phyloP scores from a whole-genome alignment of 2,113 vertebrate species.

The Entomyzon cyanotis region DNA sequence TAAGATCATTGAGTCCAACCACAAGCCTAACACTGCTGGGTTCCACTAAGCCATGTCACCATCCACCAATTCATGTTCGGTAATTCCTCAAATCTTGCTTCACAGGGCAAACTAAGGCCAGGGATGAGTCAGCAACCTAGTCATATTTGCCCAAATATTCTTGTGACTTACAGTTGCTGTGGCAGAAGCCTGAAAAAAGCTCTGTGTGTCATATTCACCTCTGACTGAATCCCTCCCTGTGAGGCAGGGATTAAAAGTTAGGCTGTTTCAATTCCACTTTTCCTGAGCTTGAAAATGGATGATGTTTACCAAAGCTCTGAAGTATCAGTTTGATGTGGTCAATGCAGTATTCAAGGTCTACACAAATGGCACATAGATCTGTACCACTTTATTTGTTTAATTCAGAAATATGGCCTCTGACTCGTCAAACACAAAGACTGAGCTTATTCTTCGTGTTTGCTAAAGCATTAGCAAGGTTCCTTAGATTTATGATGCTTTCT shows the following conservation, averaged over 20 bases:
- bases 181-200: not conserved
- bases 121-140: not conserved
- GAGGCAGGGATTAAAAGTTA: not conserved
- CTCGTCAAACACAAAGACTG: not conserved
- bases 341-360: not conserved
- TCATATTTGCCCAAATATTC: not conserved
- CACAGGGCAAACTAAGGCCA: not conserved
- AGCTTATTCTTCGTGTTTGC: not conserved
- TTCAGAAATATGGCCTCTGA: not conserved
- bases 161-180: not conserved
- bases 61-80: not conserved
- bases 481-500: not conserved
- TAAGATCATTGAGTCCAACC: too few relatives aligned
- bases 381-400: not conserved
- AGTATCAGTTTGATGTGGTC: not conserved
- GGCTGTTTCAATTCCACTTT: not conserved
- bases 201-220: not conserved
- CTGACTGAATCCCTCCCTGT: too few relatives aligned
- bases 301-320: not conserved
- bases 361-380: not conserved
- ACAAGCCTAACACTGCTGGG: not conserved
- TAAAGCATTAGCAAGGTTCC: not conserved
- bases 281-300: not conserved
- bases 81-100: not conserved
- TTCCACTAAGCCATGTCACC: not conserved